phyloP scores from a whole-genome alignment of 2,888 invertebrate genomes.

The Rosalia funebris region DNA sequence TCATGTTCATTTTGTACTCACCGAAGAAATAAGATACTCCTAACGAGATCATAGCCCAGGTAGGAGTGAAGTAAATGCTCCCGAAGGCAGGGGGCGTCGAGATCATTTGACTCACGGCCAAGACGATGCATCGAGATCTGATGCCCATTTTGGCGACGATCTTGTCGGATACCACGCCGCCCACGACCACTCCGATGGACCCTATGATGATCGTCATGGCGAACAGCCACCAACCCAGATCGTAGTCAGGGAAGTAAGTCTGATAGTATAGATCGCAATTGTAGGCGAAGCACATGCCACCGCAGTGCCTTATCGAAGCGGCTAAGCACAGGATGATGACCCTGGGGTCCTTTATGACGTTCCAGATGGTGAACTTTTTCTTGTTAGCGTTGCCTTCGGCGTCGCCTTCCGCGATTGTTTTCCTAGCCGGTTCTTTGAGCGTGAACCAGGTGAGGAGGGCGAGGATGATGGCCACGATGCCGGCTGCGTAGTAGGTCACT shows the following conservation, averaged over 20 bases:
- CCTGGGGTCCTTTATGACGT: constrained; percentile 80
- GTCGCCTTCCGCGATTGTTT: constrained; percentile 75
- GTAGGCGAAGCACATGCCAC: constrained; percentile 91
- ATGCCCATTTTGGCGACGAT: constrained; percentile 89
- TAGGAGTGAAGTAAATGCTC: constrained; percentile 82
- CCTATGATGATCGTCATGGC: constrained; percentile 89
- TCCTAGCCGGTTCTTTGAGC: constrained; percentile 79
- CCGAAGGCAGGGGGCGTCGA: constrained; percentile 88
- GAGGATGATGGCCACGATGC: constrained; percentile 78
- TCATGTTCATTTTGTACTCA: constrained; percentile 64
- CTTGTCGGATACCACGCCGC: constrained; percentile 84
- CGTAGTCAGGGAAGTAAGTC: constrained; percentile 88
- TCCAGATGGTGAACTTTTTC: constrained; percentile 74
- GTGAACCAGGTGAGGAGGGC: constrained; percentile 79
- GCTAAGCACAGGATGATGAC: constrained; percentile 83
- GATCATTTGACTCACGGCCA: constrained; percentile 84
- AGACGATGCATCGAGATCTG: constrained; percentile 79
- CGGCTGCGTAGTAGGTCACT: constrained; percentile 82
- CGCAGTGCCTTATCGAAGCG: constrained; percentile 89
- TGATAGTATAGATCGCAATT: constrained; percentile 91
- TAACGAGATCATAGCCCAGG: constrained; percentile 87
- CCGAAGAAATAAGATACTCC: constrained; percentile 91
- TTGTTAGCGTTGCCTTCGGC: constrained; percentile 54
- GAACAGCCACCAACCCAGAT: constrained; percentile 86
- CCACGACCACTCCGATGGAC: constrained; percentile 73